phyloP scores from a whole-genome alignment of 2,797 vertebrate species.

The Molossus alvarezi region DNA sequence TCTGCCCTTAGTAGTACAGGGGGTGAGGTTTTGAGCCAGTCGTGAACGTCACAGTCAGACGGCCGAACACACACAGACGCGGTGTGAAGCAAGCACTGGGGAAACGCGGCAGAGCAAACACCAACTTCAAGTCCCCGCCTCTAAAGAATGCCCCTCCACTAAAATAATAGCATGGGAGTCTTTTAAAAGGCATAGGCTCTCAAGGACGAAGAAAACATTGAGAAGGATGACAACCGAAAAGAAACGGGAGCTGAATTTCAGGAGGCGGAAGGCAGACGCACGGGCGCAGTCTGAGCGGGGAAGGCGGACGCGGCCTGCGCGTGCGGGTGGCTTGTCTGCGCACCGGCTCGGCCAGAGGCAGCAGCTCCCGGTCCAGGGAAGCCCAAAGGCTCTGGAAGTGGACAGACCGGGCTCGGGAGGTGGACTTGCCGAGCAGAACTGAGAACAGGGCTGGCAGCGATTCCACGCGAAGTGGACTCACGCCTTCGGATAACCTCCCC shows the following conservation, averaged over 20 bases:
- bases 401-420: neutral
- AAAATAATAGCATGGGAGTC: slow-evolving; percentile 8
- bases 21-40: neutral
- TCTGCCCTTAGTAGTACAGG: neutral
- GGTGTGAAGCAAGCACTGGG: neutral
- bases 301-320: neutral
- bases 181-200: neutral
- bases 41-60: neutral
- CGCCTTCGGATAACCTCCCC: neutral
- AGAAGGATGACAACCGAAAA: neutral
- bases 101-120: neutral
- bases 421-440: neutral
- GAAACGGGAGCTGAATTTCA: neutral
- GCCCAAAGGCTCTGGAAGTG: neutral
- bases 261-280: neutral
- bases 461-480: neutral
- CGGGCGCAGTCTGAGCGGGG: neutral
- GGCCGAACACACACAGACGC: neutral
- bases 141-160: neutral
- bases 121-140: neutral
- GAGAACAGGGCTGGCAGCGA: neutral
- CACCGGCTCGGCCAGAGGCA: neutral
- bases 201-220: neutral
- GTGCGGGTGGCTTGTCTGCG: neutral
- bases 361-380: neutral